Evolutionary conservation across 2,797 vertebrate species (phyloP).

Genomic region (Etheostoma nigrum): DNA sequence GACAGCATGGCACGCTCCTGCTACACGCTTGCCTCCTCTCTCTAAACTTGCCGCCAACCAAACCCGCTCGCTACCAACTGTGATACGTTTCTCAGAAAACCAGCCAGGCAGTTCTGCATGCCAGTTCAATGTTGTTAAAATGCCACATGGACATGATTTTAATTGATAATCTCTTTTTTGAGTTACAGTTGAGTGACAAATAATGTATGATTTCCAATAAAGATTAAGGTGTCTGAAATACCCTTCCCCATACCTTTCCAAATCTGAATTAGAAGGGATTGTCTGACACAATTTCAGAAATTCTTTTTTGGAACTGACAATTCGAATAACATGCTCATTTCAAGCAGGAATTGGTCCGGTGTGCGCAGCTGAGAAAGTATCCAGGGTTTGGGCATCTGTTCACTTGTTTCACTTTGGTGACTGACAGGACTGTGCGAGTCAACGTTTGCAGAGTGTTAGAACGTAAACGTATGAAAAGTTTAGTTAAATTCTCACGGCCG

Average conservation of each 20-base stretch:
- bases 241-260: neutral
- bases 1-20: conserved; percentile 43
- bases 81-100: conserved; percentile 53
- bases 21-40: conserved; percentile 46
- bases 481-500: too few species aligned
- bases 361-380: neutral
- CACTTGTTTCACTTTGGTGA: too few species aligned
- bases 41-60: conserved; percentile 36
- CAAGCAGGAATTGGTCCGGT: conserved; percentile 2
- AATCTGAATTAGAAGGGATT: neutral
- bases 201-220: conserved; percentile 22
- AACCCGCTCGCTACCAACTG: conserved; percentile 50
- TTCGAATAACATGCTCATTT: neutral
- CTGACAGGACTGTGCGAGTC: too few species aligned
- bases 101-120: conserved; percentile 35
- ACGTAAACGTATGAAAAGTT: too few species aligned
- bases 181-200: conserved; percentile 1
- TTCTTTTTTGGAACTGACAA: neutral
- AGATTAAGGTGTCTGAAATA: conserved; percentile 14
- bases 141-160: conserved; percentile 9
- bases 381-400: neutral
- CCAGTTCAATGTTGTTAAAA: conserved; percentile 23
- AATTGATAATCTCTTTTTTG: conserved; percentile 23
- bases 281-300: too few species aligned
- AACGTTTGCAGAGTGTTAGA: too few species aligned